Conservation (phyloP, 2,888 invertebrate genomes). For the Andricus quercusramuli region DNA sequence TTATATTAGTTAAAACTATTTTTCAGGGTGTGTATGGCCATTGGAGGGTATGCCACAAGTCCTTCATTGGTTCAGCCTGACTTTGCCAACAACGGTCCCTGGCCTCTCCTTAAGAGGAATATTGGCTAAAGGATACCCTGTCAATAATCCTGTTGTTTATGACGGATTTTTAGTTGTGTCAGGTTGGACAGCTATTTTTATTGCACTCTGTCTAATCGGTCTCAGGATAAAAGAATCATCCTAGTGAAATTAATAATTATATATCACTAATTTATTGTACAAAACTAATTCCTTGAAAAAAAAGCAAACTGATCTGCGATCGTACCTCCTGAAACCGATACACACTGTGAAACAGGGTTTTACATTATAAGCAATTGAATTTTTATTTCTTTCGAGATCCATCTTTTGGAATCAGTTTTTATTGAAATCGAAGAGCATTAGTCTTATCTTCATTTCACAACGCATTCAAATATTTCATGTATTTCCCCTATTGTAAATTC, state of each 20-base stretch:
- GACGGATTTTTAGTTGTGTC: slow-evolving; percentile 85
- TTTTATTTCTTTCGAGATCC: not conserved
- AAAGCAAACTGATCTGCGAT: not conserved
- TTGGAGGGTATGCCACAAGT: slow-evolving; percentile 84
- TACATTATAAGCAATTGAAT: slow-evolving; percentile 43
- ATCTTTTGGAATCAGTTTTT: slow-evolving; percentile 1
- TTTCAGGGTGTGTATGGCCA: slow-evolving; percentile 85
- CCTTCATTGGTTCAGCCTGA: slow-evolving; percentile 83
- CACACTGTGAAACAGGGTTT: slow-evolving; percentile 52
- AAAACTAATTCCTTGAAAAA: slow-evolving; percentile 10
- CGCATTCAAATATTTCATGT: not conserved
- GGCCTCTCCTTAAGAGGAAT: slow-evolving; percentile 88
- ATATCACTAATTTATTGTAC: slow-evolving; percentile 40
- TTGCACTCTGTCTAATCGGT: slow-evolving; percentile 81
- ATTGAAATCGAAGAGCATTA: not conserved
- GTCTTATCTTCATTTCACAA: not conserved
- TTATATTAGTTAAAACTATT: not conserved
- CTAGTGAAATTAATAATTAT: slow-evolving; percentile 21
- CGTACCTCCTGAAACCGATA: not conserved
- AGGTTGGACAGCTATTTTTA: slow-evolving; percentile 83
- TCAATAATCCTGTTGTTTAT: slow-evolving; percentile 86
- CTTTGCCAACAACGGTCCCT: slow-evolving; percentile 90
- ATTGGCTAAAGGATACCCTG: slow-evolving; percentile 87
- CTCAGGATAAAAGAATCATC: slow-evolving; percentile 69
- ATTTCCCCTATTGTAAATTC: not conserved